Conservation (phyloP, 2,797 vertebrate species). For the Alauda arvensis region DNA sequence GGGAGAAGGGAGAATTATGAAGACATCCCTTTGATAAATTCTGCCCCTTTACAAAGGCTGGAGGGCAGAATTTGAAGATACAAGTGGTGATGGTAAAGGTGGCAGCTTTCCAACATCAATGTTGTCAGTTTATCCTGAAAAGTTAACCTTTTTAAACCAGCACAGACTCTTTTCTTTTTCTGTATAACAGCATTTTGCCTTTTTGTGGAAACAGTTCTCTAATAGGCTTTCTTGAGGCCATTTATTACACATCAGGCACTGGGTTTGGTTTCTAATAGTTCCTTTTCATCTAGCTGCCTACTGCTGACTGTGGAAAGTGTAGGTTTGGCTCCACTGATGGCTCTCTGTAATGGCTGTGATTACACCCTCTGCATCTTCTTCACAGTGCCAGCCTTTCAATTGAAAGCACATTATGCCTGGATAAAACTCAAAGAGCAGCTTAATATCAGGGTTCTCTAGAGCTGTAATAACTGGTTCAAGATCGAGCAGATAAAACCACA, state of each 20-base stretch:
- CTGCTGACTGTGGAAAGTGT: slow-evolving; percentile 72
- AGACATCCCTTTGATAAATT: background rate
- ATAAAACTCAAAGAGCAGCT: slow-evolving; percentile 74
- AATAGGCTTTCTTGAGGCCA: slow-evolving; percentile 59
- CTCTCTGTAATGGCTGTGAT: slow-evolving; percentile 78
- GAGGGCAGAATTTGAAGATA: background rate
- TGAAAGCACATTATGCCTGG: slow-evolving; percentile 72
- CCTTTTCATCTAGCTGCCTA: slow-evolving; percentile 71
- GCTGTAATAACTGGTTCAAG: slow-evolving; percentile 73
- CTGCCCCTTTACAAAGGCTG: background rate
- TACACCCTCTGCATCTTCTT: slow-evolving; percentile 77
- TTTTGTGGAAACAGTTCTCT: slow-evolving; percentile 38
- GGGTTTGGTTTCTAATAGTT: slow-evolving; percentile 67
- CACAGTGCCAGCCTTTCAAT: slow-evolving; percentile 72
- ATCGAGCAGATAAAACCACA: slow-evolving; percentile 64
- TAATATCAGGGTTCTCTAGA: slow-evolving; percentile 74
- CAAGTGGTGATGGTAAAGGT: background rate
- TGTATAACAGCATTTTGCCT: slow-evolving; percentile 35
- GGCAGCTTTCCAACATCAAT: slow-evolving; percentile 11
- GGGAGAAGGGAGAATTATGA: background rate
- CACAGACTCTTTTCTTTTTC: background rate
- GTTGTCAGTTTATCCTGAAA: slow-evolving; percentile 19
- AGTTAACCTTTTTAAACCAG: slow-evolving; percentile 45
- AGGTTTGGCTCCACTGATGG: slow-evolving; percentile 72
- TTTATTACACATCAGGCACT: slow-evolving; percentile 63